Evolutionary conservation across 2,113 vertebrate genomes (phyloP).

Genomic region (Hippocampus mohnikei): DNA sequence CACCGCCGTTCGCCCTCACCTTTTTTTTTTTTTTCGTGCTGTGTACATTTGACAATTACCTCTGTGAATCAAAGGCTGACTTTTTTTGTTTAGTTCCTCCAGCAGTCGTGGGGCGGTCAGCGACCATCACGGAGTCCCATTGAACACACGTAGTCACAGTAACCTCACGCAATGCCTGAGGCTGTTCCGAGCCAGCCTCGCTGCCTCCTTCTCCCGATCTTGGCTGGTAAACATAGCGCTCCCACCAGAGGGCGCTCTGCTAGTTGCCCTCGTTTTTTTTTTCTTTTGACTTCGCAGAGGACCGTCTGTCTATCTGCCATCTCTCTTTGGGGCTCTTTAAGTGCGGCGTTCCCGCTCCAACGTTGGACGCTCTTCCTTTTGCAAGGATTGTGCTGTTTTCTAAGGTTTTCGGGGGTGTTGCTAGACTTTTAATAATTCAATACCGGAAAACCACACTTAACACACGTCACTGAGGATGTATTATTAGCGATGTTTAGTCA

Average conservation of each 20-base stretch:
- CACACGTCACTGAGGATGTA: conserved; percentile 54
- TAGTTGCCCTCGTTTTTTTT: not conserved
- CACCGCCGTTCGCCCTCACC: conserved; percentile 9
- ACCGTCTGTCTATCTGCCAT: not conserved
- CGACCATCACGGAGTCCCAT: conserved; percentile 39
- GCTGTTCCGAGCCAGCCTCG: not conserved
- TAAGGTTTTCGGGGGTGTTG: conserved; percentile 63
- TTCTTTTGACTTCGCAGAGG: not conserved
- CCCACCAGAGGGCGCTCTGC: not conserved
- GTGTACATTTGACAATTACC: conserved; percentile 65
- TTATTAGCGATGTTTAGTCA: conserved; percentile 55
- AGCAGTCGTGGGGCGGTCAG: conserved; percentile 17
- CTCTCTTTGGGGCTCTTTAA: not conserved
- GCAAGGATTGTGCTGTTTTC: conserved; percentile 58
- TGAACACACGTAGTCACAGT: conserved; percentile 61
- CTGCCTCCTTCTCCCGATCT: not conserved
- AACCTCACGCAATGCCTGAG: conserved; percentile 65
- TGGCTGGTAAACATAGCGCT: not conserved
- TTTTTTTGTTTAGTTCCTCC: conserved; percentile 27
- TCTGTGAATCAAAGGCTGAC: conserved; percentile 69
- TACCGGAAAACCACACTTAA: conserved; percentile 50
- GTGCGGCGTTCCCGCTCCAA: conserved; percentile 30
- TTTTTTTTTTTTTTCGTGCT: conserved; percentile 34
- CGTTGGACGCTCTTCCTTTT: conserved; percentile 6
- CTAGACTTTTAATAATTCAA: conserved; percentile 56